Evolutionary conservation across 2,888 invertebrate species (phyloP), one percentile per base, ranked within the genome.

Genomic region (Troglohyphantes excavatus): DNA sequence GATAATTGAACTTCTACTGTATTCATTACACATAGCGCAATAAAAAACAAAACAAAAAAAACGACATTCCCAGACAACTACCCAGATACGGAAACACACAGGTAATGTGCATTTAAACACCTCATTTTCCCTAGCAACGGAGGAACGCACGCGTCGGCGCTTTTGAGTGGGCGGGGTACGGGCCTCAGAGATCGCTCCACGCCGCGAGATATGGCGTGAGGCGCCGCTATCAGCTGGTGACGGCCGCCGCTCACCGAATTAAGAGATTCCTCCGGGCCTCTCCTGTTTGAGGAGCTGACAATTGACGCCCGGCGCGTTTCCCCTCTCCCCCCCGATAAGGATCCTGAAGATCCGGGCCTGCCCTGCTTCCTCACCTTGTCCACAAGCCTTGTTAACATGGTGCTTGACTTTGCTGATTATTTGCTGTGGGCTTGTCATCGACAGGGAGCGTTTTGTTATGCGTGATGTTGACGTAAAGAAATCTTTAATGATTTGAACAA

Each of bases 211-310:
- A 53, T n/a, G 53, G 53, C 53, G 53, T 13, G 53, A 53, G 13
- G n/a, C n/a, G n/a, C 17, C 53, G 53, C 53, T 53, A 53, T 53
- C 53, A 53, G 53, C n/a, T 53, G 53, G 13, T 13, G n/a, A n/a
- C 17, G 13, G n/a, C 3, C 33, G 33, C 33, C 9, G 33, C 33
- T 6, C 33, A n/a, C 9, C 33, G 33, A 33, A 33, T 33, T 33
- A 3, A 9, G 5, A 33, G 33, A 33, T 33, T 9, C n/a, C n/a
- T n/a, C 9, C 33, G 33, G 33, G 33, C 70, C 82, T 82, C 73
- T 83, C 65, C 39, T 82, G 76, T 89, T 82, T 82, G 75, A 89
- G 61, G 21, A 89, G 88, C 26, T 82, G 82, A 89, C 86, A 86
- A 78, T n/a, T n/a, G 73, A 65, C 23, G 63, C 33, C 27, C 23